Evolutionary conservation across 2,797 vertebrate species (phyloP).

Genomic region (Hemitrygon akajei): DNA sequence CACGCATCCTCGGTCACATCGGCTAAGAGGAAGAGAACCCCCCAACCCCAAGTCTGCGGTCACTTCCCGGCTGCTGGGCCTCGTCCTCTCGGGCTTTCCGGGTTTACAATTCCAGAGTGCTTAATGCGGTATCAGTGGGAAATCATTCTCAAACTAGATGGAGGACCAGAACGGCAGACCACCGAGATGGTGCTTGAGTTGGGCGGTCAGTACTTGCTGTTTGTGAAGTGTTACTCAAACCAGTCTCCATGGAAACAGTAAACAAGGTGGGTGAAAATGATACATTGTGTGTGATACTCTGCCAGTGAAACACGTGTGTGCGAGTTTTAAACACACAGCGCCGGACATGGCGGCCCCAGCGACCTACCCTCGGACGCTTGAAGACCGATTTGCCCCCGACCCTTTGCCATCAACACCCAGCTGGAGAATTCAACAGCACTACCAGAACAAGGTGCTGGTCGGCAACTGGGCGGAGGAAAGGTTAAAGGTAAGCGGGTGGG

Average conservation of each 20-base stretch:
- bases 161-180: neutral
- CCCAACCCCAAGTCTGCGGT: neutral
- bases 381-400: neutral
- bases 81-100: neutral
- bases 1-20: neutral
- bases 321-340: too few species aligned
- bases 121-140: neutral
- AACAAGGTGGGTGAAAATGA: slow-evolving; percentile 28
- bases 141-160: neutral
- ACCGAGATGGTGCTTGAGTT: neutral
- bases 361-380: neutral
- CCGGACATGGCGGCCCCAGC: neutral
- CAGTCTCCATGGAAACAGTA: slow-evolving; percentile 18
- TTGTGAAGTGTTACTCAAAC: neutral
- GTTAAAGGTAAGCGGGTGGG: slow-evolving; percentile 52
- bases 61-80: neutral
- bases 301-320: neutral
- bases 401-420: slow-evolving; percentile 41
- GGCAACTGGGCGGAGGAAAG: slow-evolving; percentile 66
- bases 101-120: neutral
- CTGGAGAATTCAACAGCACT: slow-evolving; percentile 60
- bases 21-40: neutral
- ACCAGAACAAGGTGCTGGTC: slow-evolving; percentile 57
- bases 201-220: too few species aligned
- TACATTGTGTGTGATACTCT: neutral